Conservation (phyloP, 2,113 vertebrate species). For the Himantopus leucocephalus region DNA sequence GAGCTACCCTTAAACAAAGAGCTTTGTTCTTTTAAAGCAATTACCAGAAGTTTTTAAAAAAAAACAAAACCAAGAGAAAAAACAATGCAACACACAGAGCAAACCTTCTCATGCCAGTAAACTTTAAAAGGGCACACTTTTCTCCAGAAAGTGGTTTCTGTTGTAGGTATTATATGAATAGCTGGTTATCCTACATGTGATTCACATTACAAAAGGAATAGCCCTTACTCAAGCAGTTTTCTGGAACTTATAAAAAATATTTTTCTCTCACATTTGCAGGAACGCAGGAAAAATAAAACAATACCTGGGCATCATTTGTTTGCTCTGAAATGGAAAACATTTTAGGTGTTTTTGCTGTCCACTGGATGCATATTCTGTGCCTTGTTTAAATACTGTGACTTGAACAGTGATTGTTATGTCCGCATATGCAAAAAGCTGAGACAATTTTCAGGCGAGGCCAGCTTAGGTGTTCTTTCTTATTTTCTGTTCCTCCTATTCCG, state of each 20-base stretch:
- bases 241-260: not conserved
- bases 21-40: constrained; percentile 82
- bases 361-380: not conserved
- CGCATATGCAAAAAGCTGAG: not conserved
- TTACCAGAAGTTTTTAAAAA: constrained; percentile 79
- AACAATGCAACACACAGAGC: not conserved
- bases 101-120: constrained; percentile 63
- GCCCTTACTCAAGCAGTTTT: not conserved
- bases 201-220: not conserved
- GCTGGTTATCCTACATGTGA: not conserved
- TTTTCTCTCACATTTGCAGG: not conserved
- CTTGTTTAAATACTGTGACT: not conserved
- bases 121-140: constrained; percentile 40
- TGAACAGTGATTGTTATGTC: not conserved
- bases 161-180: not conserved
- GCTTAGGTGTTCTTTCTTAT: not conserved
- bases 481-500: not conserved
- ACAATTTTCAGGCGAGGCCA: not conserved
- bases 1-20: constrained; percentile 84
- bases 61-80: constrained; percentile 51
- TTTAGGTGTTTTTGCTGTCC: not conserved
- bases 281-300: not conserved
- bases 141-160: constrained; percentile 19
- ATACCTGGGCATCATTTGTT: not conserved
- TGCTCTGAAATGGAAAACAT: not conserved